Base-by-base conservation (phyloP, 2,113 vertebrate species). In the Strix uralensis region DNA sequence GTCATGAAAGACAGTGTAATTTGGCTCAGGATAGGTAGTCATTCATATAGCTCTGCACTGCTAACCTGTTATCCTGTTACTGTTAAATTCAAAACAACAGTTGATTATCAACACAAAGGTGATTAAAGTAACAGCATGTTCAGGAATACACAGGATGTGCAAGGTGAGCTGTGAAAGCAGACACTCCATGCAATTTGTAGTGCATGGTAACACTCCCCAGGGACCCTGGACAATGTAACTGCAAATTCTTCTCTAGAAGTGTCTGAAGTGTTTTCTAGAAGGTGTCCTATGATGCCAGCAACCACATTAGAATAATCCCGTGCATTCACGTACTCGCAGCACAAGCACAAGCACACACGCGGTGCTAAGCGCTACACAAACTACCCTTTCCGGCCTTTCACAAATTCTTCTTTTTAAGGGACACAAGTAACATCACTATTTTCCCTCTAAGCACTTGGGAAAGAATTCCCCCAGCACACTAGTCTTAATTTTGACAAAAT, bases 1-100 rank as follows among this genome's bases (percentile, higher is more conserved):
- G 40, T 57, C 58, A 73, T 4, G 34, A 84, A 89, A 84, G 61
- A 54, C 30, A 61, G 40, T 2, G 3, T 22, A 34, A 69, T 75
- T 57, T 88, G 69, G 44, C 88, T 32, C 83, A 81, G 42, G 25
- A 52, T 1, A 58, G 30, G 46, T 14, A 86, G 44, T 15, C 21
- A 1, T 47, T 81, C 49, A 27, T 27, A 79, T 9, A 89, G 65
- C 49, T 92, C 1, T 21, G 69, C 44, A 49, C 46, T 49, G 65
- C 77, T 87, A 84, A 63, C 81, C 46, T 8, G 1, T 42, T 54
- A 61, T 94, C 69, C 72, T 36, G 61, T 71, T 54, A 94, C 80
- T 89, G 92, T 71, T 75, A 79, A 87, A 94, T 87, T 91, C 83
- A 95, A 94, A 94, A 65, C 59, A 94, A 73, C 59, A 91, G 36